Percentiles rank a stretch among this genome's conserved stretches.
Evolutionary conservation across 64 coral and sea anemone species (phyloP).

Genomic region (Stichodactyla mertensii): DNA sequence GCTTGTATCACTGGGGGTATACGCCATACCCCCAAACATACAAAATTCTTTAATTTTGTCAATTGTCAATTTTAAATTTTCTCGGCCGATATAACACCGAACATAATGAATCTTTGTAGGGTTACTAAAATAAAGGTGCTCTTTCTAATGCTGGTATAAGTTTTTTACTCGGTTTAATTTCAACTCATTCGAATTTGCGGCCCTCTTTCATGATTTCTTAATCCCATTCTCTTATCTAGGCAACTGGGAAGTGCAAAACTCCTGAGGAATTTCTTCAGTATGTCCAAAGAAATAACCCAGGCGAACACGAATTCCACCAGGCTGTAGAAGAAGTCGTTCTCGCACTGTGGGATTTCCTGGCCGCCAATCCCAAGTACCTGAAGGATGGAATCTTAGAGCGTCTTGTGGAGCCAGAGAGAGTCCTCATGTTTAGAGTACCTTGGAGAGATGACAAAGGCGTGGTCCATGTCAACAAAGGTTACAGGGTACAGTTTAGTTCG

Average conservation of each 20-base stretch:
- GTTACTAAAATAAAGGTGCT: too few species aligned
- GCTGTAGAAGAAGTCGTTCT: constrained; percentile 59
- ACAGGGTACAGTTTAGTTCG: constrained; percentile 51
- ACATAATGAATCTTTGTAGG: too few species aligned
- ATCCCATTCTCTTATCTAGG: neutral
- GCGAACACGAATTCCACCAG: constrained; percentile 60
- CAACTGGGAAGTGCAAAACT: neutral
- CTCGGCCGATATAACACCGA: too few species aligned
- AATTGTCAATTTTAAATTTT: too few species aligned
- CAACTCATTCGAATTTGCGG: too few species aligned
- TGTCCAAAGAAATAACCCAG: constrained; percentile 33
- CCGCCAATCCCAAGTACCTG: constrained; percentile 17
- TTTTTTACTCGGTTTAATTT: too few species aligned
- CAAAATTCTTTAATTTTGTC: too few species aligned
- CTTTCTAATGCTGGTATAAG: too few species aligned
- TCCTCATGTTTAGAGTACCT: constrained; percentile 58
- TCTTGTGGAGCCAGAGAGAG: constrained; percentile 65
- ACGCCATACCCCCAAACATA: too few species aligned
- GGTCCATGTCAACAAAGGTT: constrained; percentile 55
- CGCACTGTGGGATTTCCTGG: constrained; percentile 37
- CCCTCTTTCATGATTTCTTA: too few species aligned
- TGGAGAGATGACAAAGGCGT: constrained; percentile 58
- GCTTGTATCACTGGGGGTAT: too few species aligned
- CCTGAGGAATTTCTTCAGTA: constrained; percentile 40
- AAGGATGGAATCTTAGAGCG: constrained; percentile 35